Conservation (phyloP, 2,888 invertebrate genomes). For the Pandemis corylana region DNA sequence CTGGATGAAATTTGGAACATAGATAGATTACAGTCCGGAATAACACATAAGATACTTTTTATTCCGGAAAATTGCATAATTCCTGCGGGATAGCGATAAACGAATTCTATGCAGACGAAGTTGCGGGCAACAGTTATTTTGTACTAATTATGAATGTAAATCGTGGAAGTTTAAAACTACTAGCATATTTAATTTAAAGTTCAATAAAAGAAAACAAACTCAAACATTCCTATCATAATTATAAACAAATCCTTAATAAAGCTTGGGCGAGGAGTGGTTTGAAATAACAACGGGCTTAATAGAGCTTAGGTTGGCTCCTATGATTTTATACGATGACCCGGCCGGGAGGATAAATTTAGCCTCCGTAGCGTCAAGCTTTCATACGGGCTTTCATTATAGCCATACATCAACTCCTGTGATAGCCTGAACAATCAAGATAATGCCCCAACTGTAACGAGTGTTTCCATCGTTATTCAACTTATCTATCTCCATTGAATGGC, state of each 20-base stretch:
- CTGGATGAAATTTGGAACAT: no score
- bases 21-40: no score
- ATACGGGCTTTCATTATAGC: slow-evolving; percentile 46
- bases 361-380: slow-evolving; percentile 35
- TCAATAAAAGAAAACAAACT: background rate
- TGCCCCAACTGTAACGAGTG: slow-evolving; percentile 15
- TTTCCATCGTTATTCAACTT: background rate
- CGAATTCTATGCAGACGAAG: no score
- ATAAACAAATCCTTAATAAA: slow-evolving; percentile 37
- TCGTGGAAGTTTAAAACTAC: no score
- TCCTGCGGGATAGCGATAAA: no score
- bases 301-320: slow-evolving; percentile 34
- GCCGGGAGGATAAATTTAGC: slow-evolving; percentile 50
- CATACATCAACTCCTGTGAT: slow-evolving; percentile 52
- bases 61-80: no score
- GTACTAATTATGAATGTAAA: no score
- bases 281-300: slow-evolving; percentile 30
- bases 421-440: slow-evolving; percentile 43
- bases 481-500: background rate
- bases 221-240: slow-evolving; percentile 16
- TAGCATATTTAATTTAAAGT: background rate
- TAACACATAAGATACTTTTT: no score
- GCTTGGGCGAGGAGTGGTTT: slow-evolving; percentile 31
- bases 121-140: no score
- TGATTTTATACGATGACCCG: slow-evolving; percentile 46